Percentiles rank a stretch among this genome's conserved stretches.
These are phyloP conservation scores for Oreochromis mossambicus DNA, from an alignment of 2,797 vertebrate genomes.

Conservation along the genomic window DNA sequence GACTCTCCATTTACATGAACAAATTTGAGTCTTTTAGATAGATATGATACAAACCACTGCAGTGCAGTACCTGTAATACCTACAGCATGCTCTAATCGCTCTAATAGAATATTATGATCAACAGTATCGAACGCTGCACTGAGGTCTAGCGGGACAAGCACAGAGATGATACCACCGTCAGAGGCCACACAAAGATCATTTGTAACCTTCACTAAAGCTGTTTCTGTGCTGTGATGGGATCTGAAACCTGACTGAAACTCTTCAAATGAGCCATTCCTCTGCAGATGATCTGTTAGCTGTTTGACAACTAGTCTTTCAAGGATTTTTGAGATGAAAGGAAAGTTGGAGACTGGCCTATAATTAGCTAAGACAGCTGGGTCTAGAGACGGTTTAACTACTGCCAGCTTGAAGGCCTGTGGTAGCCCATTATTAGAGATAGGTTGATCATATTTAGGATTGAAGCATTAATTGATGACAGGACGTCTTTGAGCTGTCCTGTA, in stretches of 20 bases:
- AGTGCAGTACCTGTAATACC: fast-evolving
- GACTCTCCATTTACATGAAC: background rate
- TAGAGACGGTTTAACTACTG: too few species aligned
- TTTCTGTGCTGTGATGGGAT: background rate
- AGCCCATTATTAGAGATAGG: too few species aligned
- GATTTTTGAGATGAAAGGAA: too few species aligned
- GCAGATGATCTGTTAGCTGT: too few species aligned
- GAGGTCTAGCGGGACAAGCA: fast-evolving
- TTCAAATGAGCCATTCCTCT: too few species aligned
- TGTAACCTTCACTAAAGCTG: background rate
- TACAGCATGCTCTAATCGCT: fast-evolving
- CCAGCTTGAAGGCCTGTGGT: too few species aligned
- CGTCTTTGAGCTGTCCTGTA: background rate
- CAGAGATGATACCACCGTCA: fast-evolving
- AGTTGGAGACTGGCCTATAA: too few species aligned
- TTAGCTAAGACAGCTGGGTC: too few species aligned
- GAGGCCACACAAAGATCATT: background rate
- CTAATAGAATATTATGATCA: background rate
- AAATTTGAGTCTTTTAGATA: background rate
- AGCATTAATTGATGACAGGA: background rate
- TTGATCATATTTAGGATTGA: background rate
- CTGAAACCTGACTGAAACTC: too few species aligned
- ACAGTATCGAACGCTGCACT: background rate
- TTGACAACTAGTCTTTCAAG: too few species aligned
- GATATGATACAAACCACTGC: background rate